Evolutionary conservation across 2,113 vertebrate genomes (phyloP), one percentile per base, ranked within the genome.

Genomic region (Hydrochoerus hydrochaeris): DNA sequence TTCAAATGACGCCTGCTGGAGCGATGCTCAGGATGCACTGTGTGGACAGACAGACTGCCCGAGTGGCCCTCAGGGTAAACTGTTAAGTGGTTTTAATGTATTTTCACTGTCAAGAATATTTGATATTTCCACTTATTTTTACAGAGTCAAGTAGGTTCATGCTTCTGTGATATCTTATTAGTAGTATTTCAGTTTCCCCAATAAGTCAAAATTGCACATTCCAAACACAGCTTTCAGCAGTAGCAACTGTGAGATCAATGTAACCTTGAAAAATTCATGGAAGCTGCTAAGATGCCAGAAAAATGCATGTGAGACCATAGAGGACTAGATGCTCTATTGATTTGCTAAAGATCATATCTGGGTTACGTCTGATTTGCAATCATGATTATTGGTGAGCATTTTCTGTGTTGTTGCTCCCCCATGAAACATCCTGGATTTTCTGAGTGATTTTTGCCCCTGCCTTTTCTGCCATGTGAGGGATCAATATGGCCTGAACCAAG

Each of bases 11-110:
- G 1, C 14, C 44, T 49, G 75, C 5, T 0, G 13, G 3, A 28
- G 11, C 41, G 14, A 44, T 11, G 5, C 44, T 49, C 12, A 14
- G 26, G 14, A 13, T 30, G 2, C 44, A 49, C 26, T 30, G 3
- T 49, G 28, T 46, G 13, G 17, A 17, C 44, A 17, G 17, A 17
- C 2, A 4, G 11, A 1, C 44, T 14, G 6, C 7, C 44, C 3
- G 26, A 49, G 44, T 4, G 44, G 3, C 75, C 30, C 44, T 17
- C 0, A 14, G 41, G 13, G 7, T 30, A 49, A 17, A 78, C 44
- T 32, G 75, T 4, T 49, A 49, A 32, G 28, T 49, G 44, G 14
- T 8, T 78, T 78, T 49, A 49, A 78, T 49, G 44, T 14, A 32
- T 30, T 30, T 46, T 78, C 28, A 78, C 13, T 49, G 13, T 78